Percentiles rank a stretch among this genome's conserved stretches.
Evolutionary conservation across 2,888 invertebrate genomes (phyloP).

Genomic region (Netelia inedita): DNA sequence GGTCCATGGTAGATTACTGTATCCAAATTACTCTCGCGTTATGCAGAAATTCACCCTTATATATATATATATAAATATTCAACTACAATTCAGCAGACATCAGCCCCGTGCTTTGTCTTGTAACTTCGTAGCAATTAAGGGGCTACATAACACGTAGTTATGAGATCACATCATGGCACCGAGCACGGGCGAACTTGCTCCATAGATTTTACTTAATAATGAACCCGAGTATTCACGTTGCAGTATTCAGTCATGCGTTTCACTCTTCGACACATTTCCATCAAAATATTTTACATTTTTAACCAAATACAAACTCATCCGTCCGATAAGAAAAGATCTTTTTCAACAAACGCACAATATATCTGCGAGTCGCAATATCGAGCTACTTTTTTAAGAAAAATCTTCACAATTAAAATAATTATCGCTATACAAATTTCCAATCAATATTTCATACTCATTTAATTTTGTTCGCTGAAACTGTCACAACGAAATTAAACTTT

Average conservation of each 20-base stretch:
- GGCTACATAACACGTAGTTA: constrained; percentile 31
- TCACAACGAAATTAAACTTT: not conserved
- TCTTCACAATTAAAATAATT: no score
- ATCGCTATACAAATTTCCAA: no score
- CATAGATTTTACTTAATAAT: not conserved
- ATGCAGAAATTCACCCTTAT: constrained; percentile 27
- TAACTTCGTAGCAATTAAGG: constrained; percentile 52
- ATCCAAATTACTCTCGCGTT: not conserved
- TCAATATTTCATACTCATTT: no score
- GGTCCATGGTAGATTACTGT: not conserved
- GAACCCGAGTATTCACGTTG: not conserved
- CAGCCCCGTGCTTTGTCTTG: constrained; percentile 52
- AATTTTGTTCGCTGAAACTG: no score
- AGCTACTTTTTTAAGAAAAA: no score
- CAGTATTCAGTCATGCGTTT: not conserved
- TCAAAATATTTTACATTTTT: not conserved
- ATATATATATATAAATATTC: not conserved
- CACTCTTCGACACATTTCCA: not conserved
- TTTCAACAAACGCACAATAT: not conserved
- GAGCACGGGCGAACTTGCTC: constrained; percentile 32
- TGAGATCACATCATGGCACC: constrained; percentile 7
- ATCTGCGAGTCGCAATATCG: no score
- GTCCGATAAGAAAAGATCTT: not conserved
- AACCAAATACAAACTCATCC: no score
- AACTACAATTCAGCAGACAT: constrained; percentile 41